A percentile compares a stretch with the other conserved stretches of the same genome.
Conservation (phyloP, 2,888 invertebrate species). For the Leistus spinibarbis region DNA sequence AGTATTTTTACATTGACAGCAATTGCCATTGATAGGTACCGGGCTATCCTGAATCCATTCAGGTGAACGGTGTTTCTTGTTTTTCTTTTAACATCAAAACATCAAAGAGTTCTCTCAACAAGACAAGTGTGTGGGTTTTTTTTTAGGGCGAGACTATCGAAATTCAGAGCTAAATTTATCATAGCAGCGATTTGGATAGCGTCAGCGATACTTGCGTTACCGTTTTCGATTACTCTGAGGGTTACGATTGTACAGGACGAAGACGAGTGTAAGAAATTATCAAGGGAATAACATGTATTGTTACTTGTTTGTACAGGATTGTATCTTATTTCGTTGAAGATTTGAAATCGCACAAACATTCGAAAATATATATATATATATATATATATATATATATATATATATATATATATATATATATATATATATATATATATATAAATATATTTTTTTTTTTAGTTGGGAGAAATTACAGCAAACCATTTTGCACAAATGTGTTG, state of each 20-base stretch:
- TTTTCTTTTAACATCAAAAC: background rate
- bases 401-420: too few species aligned
- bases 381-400: too few species aligned
- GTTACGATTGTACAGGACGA: conserved; percentile 61
- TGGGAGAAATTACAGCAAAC: conserved; percentile 60
- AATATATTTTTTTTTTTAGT: conserved; percentile 44
- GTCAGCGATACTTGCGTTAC: conserved; percentile 69
- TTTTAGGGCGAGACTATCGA: conserved; percentile 74
- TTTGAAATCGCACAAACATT: too few species aligned
- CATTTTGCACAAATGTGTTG: conserved; percentile 64
- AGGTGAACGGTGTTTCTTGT: conserved; percentile 60
- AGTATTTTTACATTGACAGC: conserved; percentile 87
- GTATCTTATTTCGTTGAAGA: background rate
- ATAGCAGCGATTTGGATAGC: conserved; percentile 78
- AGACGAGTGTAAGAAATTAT: conserved; percentile 55
- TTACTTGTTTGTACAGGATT: background rate
- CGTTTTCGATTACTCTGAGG: conserved; percentile 69
- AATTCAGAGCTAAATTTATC: conserved; percentile 73
- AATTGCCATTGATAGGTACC: conserved; percentile 84
- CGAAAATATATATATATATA: too few species aligned
- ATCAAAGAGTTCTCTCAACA: conserved; percentile 3
- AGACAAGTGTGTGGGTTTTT: conserved; percentile 43
- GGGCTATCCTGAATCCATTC: conserved; percentile 75
- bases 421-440: background rate
- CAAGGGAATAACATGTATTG: background rate